Evolutionary conservation across 2,888 invertebrate genomes (phyloP).

Genomic region (Liopterus haemorrhoidalis): DNA sequence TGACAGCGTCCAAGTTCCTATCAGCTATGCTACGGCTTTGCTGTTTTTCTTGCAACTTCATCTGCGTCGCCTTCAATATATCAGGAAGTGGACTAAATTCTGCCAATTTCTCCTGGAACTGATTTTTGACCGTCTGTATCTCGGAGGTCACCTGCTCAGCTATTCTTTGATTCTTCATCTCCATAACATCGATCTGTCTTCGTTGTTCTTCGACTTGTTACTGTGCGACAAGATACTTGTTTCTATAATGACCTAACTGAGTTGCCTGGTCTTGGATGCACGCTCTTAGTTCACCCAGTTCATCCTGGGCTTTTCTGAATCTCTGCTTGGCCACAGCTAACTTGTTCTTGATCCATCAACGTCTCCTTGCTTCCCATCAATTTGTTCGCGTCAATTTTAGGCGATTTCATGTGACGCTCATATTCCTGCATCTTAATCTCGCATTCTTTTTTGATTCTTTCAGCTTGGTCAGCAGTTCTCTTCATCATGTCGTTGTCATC

Average conservation of each 20-base stretch:
- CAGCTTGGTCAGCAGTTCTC: too few relatives aligned
- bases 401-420: constrained; percentile 48
- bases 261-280: constrained; percentile 60
- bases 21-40: constrained; percentile 62
- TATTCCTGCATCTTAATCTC: constrained; percentile 56
- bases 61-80: constrained; percentile 61
- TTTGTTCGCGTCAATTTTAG: constrained; percentile 44
- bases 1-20: constrained; percentile 59
- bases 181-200: constrained; percentile 63
- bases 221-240: constrained; percentile 63
- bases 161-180: constrained; percentile 64
- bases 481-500: too few relatives aligned
- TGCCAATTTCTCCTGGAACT: constrained; percentile 67
- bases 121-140: constrained; percentile 62
- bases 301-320: constrained; percentile 55
- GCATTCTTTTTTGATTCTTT: too few relatives aligned
- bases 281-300: constrained; percentile 52
- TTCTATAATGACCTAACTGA: constrained; percentile 64
- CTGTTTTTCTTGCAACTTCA: constrained; percentile 61
- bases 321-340: constrained; percentile 50
- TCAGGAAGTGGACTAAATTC: constrained; percentile 65
- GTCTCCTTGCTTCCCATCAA: constrained; percentile 55
- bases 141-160: constrained; percentile 67
- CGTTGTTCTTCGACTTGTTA: constrained; percentile 65
- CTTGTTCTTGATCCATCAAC: constrained; percentile 57